A percentile compares a stretch with the other conserved stretches of the same genome.
phyloP scores from a whole-genome alignment of 2,797 vertebrate genomes.

The Megalops cyprinoides region DNA sequence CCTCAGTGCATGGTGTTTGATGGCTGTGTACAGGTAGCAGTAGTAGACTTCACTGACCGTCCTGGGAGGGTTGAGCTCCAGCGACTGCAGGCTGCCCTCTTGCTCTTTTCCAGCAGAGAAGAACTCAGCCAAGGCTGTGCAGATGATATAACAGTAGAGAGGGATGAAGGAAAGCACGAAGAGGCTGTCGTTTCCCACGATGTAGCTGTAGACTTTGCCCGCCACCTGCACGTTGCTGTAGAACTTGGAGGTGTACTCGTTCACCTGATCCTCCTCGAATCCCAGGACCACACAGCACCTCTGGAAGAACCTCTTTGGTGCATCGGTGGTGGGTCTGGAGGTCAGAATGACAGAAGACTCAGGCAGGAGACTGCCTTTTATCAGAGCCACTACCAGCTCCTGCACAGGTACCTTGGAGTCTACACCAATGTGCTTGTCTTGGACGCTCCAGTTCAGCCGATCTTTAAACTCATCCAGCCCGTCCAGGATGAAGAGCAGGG shows the following conservation, averaged over 20 bases:
- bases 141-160: constrained; percentile 74
- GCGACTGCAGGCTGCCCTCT: constrained; percentile 34
- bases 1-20: constrained; percentile 64
- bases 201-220: constrained; percentile 62
- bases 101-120: constrained; percentile 52
- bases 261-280: constrained; percentile 7
- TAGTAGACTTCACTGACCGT: constrained; percentile 72
- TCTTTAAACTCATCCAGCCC: constrained; percentile 70
- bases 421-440: constrained; percentile 41
- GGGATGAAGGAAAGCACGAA: constrained; percentile 71
- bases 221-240: constrained; percentile 49
- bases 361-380: constrained; percentile 64
- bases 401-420: constrained; percentile 49
- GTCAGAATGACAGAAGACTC: constrained; percentile 63
- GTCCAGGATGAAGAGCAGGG: constrained; percentile 68
- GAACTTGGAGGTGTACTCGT: constrained; percentile 16
- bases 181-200: constrained; percentile 63
- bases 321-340: constrained; percentile 60
- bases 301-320: constrained; percentile 62
- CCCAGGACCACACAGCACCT: constrained; percentile 16
- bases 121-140: constrained; percentile 65
- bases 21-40: constrained; percentile 63
- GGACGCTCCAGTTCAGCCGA: constrained; percentile 49
- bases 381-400: constrained; percentile 63
- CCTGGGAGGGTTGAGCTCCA: constrained; percentile 62